phyloP scores from a whole-genome alignment of 2,888 invertebrate species.

The Spodoptera exigua region DNA sequence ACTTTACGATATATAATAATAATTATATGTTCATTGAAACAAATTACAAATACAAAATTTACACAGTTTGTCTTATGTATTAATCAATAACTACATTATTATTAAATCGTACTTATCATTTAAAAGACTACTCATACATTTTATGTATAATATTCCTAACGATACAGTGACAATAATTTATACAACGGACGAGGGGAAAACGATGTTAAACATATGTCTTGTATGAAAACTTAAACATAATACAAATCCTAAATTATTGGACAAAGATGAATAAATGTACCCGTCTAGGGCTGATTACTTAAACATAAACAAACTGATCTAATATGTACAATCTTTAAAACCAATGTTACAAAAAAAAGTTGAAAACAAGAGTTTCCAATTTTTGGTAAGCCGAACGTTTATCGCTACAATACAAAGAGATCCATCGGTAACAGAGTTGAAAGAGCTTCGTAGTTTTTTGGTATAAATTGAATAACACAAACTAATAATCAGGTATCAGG shows the following conservation, averaged over 20 bases:
- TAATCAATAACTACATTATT: constrained; percentile 86
- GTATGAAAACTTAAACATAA: constrained; percentile 61
- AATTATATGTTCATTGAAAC: constrained; percentile 92
- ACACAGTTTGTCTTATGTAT: constrained; percentile 89
- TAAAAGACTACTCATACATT: constrained; percentile 87
- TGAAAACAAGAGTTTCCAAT: constrained; percentile 76
- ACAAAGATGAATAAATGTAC: constrained; percentile 77
- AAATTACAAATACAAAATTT: constrained; percentile 94
- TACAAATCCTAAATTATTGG: constrained; percentile 77
- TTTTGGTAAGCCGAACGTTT: constrained; percentile 83
- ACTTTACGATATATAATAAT: constrained; percentile 92
- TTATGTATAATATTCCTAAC: constrained; percentile 85
- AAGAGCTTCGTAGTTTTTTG: constrained; percentile 86
- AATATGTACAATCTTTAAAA: constrained; percentile 83
- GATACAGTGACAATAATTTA: constrained; percentile 86
- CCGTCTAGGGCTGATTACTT: constrained; percentile 69
- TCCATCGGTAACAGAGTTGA: constrained; percentile 88
- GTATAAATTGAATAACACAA: constrained; percentile 87
- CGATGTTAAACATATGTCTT: constrained; percentile 59
- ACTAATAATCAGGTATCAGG: constrained; percentile 82
- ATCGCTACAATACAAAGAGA: constrained; percentile 82
- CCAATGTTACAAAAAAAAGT: constrained; percentile 73
- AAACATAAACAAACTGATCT: constrained; percentile 75
- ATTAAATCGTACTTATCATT: constrained; percentile 89
- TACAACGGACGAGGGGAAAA: constrained; percentile 82